These are phyloP conservation scores for Drosophila testacea DNA, from an alignment of 2,888 invertebrate species.

Conservation along the genomic window DNA sequence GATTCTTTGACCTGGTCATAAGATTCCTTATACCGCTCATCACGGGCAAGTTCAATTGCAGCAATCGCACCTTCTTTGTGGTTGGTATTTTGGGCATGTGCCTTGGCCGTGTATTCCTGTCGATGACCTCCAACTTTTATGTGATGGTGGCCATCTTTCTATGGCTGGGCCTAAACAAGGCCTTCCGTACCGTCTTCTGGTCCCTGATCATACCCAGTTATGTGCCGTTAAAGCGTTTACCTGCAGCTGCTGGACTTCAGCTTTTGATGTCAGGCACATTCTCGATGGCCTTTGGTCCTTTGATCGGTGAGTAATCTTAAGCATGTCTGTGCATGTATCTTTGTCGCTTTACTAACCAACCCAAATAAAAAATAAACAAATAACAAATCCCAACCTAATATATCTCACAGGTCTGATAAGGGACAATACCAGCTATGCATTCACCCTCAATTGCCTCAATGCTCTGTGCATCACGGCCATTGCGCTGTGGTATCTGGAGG, in stretches of 20 bases:
- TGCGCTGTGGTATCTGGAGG: constrained; percentile 88
- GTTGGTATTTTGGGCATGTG: constrained; percentile 89
- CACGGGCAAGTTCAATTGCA: constrained; percentile 89
- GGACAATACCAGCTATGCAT: constrained; percentile 87
- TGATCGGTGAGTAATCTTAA: constrained; percentile 87
- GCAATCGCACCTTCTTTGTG: constrained; percentile 89
- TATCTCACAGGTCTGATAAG: constrained; percentile 87
- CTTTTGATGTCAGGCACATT: constrained; percentile 88
- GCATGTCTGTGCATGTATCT: constrained; percentile 3
- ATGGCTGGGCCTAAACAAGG: constrained; percentile 90
- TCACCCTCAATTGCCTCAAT: constrained; percentile 89
- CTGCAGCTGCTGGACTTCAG: constrained; percentile 90
- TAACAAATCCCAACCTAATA: not conserved
- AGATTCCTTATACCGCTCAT: constrained; percentile 89
- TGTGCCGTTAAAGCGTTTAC: constrained; percentile 89
- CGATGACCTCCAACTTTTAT: constrained; percentile 86
- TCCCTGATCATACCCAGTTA: constrained; percentile 90
- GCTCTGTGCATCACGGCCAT: constrained; percentile 88
- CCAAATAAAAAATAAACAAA: not conserved
- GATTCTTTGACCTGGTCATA: constrained; percentile 88
- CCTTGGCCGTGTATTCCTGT: constrained; percentile 87
- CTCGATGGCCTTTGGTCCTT: constrained; percentile 88
- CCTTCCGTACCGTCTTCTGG: constrained; percentile 90
- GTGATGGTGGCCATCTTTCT: constrained; percentile 87
- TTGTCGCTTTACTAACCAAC: constrained; percentile 18